Conservation (phyloP, 2,888 invertebrate species). For the Acleris literana region DNA sequence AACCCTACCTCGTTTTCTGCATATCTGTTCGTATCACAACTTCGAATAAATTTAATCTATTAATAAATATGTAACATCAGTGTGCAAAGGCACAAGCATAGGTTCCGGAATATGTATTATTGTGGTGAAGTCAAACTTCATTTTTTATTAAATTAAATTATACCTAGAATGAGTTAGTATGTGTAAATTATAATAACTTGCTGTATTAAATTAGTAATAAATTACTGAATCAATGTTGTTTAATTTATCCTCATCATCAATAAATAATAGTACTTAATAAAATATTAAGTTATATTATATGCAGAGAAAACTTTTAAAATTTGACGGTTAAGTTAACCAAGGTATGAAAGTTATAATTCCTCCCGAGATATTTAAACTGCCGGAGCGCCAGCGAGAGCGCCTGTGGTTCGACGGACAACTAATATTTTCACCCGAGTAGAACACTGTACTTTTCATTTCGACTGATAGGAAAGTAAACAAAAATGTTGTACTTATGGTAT, state of each 20-base stretch:
- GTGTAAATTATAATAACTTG: slow-evolving; percentile 71
- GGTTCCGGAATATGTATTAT: slow-evolving; percentile 50
- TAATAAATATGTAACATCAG: slow-evolving; percentile 49
- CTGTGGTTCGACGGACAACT: no score
- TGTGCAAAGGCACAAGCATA: slow-evolving; percentile 43
- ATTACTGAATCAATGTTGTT: slow-evolving; percentile 53
- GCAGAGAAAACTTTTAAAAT: no score
- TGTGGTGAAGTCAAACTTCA: slow-evolving; percentile 73
- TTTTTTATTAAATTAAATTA: slow-evolving; percentile 58
- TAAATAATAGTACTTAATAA: no score
- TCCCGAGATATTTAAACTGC: no score
- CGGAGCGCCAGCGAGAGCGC: no score
- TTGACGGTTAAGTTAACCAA: no score
- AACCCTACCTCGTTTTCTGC: slow-evolving; percentile 60
- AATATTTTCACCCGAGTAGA: no score
- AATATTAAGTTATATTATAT: no score
- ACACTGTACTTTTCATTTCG: no score
- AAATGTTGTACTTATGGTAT: no score
- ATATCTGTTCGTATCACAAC: slow-evolving; percentile 52
- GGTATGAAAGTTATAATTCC: no score
- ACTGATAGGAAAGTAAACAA: no score
- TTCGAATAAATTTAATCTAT: slow-evolving; percentile 40
- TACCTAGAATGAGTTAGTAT: slow-evolving; percentile 59
- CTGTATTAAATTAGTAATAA: slow-evolving; percentile 78
- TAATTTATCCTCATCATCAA: slow-evolving; percentile 43